These are phyloP conservation scores for Tillus elongatus DNA, from an alignment of 2,888 invertebrate species.

Conservation along the genomic window DNA sequence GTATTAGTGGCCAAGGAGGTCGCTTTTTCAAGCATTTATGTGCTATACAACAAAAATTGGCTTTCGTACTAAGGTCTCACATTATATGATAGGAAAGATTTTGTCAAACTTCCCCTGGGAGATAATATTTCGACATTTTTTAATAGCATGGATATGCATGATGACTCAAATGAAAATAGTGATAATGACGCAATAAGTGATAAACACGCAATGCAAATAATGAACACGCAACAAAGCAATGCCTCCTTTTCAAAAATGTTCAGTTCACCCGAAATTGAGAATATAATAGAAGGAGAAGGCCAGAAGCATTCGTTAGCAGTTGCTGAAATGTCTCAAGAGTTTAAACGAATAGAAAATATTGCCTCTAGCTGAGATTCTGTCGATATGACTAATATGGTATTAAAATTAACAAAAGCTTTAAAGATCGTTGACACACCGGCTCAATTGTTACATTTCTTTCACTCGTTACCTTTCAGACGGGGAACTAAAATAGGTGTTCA, in stretches of 20 bases:
- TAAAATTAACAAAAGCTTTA: constrained; percentile 1
- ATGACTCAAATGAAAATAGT: no score
- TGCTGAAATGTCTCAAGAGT: constrained; percentile 1
- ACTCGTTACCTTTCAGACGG: no score
- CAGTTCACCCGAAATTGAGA: constrained; percentile 4
- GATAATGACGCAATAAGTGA: no score
- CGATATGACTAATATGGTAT: not conserved
- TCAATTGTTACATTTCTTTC: constrained; percentile 3
- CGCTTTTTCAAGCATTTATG: constrained; percentile 2
- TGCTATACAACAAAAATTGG: constrained; percentile 3
- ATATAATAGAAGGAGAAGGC: not conserved
- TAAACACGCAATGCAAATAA: no score
- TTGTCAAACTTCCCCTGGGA: not conserved
- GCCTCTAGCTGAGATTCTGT: not conserved
- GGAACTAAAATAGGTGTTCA: constrained; percentile 1
- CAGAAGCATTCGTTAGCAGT: constrained; percentile 4
- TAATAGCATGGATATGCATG: constrained; percentile 2
- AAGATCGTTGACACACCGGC: not conserved
- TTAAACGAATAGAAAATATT: constrained; percentile 1
- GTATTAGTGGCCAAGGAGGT: constrained; percentile 1
- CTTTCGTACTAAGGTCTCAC: not conserved
- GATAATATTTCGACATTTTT: constrained; percentile 2
- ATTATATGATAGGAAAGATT: not conserved
- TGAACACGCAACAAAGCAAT: no score
- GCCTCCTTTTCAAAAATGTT: not conserved